These are phyloP conservation scores for Taenaris catops DNA, from an alignment of 2,888 invertebrate genomes.

Conservation along the genomic window DNA sequence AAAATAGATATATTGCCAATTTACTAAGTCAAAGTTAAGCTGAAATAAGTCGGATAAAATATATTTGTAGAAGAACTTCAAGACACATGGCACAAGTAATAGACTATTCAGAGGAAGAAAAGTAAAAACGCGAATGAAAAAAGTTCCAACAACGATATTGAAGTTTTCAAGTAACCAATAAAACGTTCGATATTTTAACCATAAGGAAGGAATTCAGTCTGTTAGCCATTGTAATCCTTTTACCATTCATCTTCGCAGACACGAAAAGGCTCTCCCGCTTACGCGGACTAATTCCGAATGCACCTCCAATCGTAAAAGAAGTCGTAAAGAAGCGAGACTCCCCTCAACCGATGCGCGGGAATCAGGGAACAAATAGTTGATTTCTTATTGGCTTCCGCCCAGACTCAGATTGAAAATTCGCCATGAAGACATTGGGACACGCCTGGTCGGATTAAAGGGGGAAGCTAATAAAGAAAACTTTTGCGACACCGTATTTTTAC, in stretches of 20 bases:
- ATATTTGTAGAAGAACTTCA: conserved; percentile 2
- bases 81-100: conserved; percentile 4
- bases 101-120: conserved; percentile 9
- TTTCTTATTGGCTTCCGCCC: conserved; percentile 77
- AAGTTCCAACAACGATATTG: conserved; percentile 12
- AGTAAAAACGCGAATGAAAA: conserved; percentile 17
- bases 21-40: too few relatives aligned
- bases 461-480: conserved; percentile 79
- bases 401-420: conserved; percentile 78
- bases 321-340: conserved; percentile 74
- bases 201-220: conserved; percentile 35
- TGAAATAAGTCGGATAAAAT: too few relatives aligned
- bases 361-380: conserved; percentile 77
- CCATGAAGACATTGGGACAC: conserved; percentile 79
- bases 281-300: conserved; percentile 74
- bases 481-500: conserved; percentile 78
- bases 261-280: conserved; percentile 71
- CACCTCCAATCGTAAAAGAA: conserved; percentile 79
- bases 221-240: conserved; percentile 71
- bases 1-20: too few relatives aligned
- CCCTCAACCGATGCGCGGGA: conserved; percentile 72
- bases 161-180: conserved; percentile 29
- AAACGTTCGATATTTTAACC: conserved; percentile 35
- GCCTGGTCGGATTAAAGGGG: conserved; percentile 76
- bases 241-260: conserved; percentile 68